Conservation (phyloP, 2,797 vertebrate species). For the Lithobates sylvaticus region DNA sequence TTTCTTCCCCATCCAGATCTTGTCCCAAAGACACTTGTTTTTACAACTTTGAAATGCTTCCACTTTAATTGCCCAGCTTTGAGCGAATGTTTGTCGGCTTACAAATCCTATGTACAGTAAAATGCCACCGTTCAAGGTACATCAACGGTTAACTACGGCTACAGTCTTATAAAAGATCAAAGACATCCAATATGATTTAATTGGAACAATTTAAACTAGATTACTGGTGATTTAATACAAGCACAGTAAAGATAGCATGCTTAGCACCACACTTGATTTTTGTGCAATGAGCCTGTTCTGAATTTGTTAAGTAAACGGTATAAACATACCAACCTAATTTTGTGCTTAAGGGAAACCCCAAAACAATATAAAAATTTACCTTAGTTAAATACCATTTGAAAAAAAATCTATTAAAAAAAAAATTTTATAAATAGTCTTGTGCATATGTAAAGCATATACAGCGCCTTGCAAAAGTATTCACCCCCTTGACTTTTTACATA, state of each 20-base stretch:
- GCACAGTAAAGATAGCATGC: not conserved
- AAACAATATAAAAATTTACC: too few species aligned
- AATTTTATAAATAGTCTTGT: too few species aligned
- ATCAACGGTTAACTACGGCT: not conserved
- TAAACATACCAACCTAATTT: not conserved
- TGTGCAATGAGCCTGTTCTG: not conserved
- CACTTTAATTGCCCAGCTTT: not conserved
- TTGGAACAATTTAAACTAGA: not conserved
- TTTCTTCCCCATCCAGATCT: constrained; percentile 13
- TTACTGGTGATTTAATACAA: not conserved
- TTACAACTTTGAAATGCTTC: not conserved
- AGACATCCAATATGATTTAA: not conserved
- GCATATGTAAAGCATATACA: too few species aligned
- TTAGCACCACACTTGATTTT: not conserved
- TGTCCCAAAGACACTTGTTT: constrained; percentile 23
- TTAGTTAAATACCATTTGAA: too few species aligned
- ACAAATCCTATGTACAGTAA: not conserved
- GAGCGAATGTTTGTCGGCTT: not conserved
- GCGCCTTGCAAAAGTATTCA: too few species aligned
- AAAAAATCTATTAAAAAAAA: too few species aligned
- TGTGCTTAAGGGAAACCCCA: not conserved
- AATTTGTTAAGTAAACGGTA: not conserved
- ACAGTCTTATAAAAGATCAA: not conserved
- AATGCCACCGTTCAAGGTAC: not conserved
- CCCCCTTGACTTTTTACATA: too few species aligned